Percentiles rank a stretch among this genome's conserved stretches.
Conservation (phyloP, 2,797 vertebrate genomes). For the Remorina albescens region DNA sequence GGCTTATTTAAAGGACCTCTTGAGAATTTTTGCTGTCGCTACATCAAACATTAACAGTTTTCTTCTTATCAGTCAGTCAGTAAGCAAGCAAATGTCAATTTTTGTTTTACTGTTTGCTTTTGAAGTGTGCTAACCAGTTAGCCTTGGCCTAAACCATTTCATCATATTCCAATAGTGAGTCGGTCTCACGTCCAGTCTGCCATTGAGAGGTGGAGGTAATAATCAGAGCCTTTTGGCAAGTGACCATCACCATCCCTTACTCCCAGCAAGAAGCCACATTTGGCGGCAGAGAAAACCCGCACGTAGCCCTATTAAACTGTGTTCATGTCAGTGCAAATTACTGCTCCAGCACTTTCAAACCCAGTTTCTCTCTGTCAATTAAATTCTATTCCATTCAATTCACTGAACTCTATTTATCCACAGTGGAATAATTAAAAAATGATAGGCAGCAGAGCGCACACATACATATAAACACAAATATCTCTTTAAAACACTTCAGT, state of each 20-base stretch:
- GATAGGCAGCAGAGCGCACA: not conserved
- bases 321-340: not conserved
- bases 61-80: not conserved
- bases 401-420: not conserved
- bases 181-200: not conserved
- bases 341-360: not conserved
- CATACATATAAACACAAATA: not conserved
- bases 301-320: slow-evolving; percentile 3
- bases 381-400: not conserved
- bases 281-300: not conserved
- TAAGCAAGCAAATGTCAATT: not conserved
- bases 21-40: too few relatives aligned
- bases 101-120: not conserved
- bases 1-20: slow-evolving; percentile 6
- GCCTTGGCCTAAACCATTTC: not conserved
- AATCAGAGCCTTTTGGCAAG: not conserved
- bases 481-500: not conserved
- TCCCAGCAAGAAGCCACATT: not conserved
- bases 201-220: not conserved
- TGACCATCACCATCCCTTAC: not conserved
- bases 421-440: not conserved
- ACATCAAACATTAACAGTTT: not conserved
- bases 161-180: too few relatives aligned
- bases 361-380: not conserved
- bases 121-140: not conserved